These are phyloP conservation scores for Pseudorhombus dupliciocellatus DNA, from an alignment of 2,113 vertebrate genomes.

Conservation along the genomic window DNA sequence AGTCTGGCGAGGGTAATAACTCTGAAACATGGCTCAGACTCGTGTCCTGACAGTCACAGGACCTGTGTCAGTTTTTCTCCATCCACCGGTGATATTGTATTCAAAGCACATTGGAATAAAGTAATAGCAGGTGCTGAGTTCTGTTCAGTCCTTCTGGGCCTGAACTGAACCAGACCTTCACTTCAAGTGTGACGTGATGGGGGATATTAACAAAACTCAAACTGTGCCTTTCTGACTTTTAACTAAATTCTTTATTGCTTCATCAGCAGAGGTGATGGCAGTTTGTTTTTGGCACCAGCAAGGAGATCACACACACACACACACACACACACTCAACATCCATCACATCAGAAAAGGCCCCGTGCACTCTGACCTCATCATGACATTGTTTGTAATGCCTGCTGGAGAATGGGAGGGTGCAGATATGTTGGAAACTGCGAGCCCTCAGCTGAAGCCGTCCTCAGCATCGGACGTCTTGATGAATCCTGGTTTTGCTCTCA, in stretches of 20 bases:
- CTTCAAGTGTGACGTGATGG: neutral
- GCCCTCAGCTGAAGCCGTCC: no score
- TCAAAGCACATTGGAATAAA: neutral
- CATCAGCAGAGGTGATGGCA: no score
- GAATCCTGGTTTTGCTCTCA: neutral
- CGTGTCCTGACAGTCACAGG: neutral
- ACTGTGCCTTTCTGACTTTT: neutral
- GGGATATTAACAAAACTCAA: neutral
- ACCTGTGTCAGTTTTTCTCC: neutral
- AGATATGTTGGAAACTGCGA: neutral
- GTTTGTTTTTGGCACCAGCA: no score
- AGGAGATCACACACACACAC: no score
- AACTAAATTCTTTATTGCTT: neutral
- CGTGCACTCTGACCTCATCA: no score
- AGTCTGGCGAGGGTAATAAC: neutral
- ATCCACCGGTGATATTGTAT: neutral
- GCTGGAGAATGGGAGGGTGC: no score
- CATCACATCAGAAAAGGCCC: no score
- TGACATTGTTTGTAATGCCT: no score
- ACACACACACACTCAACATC: no score
- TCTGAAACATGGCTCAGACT: no score
- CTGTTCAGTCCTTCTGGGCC: neutral
- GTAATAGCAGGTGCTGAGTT: neutral
- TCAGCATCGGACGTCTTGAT: no score
- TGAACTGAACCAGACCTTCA: neutral